A percentile compares a stretch with the other conserved stretches of the same genome.
Evolutionary conservation across 2,888 invertebrate species (phyloP).

Genomic region (Ferrisia virgata): DNA sequence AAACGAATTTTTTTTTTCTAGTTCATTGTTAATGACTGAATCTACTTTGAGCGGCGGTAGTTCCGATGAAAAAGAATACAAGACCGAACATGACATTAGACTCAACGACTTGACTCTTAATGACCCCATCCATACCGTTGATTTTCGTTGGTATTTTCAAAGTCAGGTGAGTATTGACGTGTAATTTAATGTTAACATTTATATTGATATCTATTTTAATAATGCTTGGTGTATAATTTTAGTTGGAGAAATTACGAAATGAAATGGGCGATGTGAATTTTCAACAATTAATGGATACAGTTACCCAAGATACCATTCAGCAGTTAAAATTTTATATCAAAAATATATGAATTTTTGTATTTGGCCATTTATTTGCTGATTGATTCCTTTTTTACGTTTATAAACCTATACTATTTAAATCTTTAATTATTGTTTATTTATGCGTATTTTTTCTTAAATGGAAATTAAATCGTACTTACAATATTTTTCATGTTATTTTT

Average conservation of each 20-base stretch:
- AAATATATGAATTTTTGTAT: background rate
- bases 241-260: constrained; percentile 68
- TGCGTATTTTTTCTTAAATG: too few species aligned
- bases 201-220: too few species aligned
- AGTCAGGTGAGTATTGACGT: constrained; percentile 63
- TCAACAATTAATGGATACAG: constrained; percentile 56
- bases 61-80: constrained; percentile 59
- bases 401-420: background rate
- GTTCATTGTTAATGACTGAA: constrained; percentile 39
- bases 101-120: constrained; percentile 64
- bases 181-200: too few species aligned
- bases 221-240: constrained; percentile 51
- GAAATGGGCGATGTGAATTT: constrained; percentile 75
- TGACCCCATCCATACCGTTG: constrained; percentile 79
- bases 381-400: background rate
- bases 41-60: constrained; percentile 51
- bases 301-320: constrained; percentile 38
- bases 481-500: too few species aligned
- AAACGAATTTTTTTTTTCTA: constrained; percentile 50
- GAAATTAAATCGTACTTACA: too few species aligned
- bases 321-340: constrained; percentile 33
- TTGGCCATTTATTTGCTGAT: background rate
- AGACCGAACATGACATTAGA: constrained; percentile 73
- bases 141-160: constrained; percentile 68
- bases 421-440: too few species aligned